These are phyloP conservation scores for Miichthys miiuy DNA, from an alignment of 2,797 vertebrate genomes.

Conservation along the genomic window DNA sequence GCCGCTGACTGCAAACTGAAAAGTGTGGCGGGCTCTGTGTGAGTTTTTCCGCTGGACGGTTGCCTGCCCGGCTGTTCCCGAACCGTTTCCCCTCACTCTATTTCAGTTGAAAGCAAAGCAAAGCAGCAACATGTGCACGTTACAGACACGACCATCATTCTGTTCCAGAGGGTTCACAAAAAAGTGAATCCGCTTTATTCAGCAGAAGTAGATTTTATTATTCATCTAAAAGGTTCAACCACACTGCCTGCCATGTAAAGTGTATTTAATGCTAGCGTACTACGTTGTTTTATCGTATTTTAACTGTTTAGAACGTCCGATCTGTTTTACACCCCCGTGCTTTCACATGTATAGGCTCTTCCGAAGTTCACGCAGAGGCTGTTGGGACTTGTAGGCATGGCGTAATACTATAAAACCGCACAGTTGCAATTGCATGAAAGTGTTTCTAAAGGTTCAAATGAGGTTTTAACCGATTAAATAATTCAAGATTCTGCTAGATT, in stretches of 20 bases:
- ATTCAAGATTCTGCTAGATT: constrained; percentile 8
- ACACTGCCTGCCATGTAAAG: rapidly evolving
- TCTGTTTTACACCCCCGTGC: constrained; percentile 33
- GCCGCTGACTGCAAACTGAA: constrained; percentile 65
- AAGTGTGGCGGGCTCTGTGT: constrained; percentile 80
- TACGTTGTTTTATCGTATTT: rapidly evolving
- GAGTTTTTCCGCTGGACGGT: constrained; percentile 83
- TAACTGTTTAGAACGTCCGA: not conserved
- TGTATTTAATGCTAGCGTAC: rapidly evolving
- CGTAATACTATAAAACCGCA: rapidly evolving
- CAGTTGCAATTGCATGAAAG: not conserved
- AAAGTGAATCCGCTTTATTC: not conserved
- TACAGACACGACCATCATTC: constrained; percentile 68
- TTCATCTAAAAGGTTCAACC: rapidly evolving
- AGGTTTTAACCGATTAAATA: constrained; percentile 12
- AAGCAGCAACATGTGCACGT: constrained; percentile 90
- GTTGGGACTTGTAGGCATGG: constrained; percentile 70
- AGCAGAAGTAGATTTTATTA: rapidly evolving
- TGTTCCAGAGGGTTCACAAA: constrained; percentile 15
- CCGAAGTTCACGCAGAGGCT: constrained; percentile 50
- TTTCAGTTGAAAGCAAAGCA: constrained; percentile 83
- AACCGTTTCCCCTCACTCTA: constrained; percentile 82
- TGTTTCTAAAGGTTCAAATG: not conserved
- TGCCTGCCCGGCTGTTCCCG: constrained; percentile 82
- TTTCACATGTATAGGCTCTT: constrained; percentile 41